Evolutionary conservation across 1,140 invertebrate species (phyloP).

Genomic region (Lepidostoma basale): DNA sequence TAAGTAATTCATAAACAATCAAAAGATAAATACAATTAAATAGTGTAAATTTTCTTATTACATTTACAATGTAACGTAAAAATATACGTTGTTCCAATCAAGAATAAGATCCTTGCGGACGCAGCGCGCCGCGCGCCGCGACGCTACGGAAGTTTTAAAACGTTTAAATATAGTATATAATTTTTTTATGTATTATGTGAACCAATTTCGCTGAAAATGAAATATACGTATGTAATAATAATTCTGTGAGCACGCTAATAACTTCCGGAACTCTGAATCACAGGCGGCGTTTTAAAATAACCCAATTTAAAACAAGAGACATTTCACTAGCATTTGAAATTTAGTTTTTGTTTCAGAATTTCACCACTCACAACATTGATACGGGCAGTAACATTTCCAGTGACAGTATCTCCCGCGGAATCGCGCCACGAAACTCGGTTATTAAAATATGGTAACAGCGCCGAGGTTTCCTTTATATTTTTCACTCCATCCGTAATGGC

Average conservation of each 20-base stretch:
- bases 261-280: constrained; percentile 11
- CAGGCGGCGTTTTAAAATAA: not conserved
- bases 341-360: constrained; percentile 23
- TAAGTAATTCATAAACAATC: too few relatives aligned
- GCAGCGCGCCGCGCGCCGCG: too few relatives aligned
- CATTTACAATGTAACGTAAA: too few relatives aligned
- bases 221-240: too few relatives aligned
- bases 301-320: constrained; percentile 19
- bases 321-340: constrained; percentile 7
- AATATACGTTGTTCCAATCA: too few relatives aligned
- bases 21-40: too few relatives aligned
- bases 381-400: constrained; percentile 28
- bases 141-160: too few relatives aligned
- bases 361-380: constrained; percentile 22
- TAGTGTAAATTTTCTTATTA: too few relatives aligned
- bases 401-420: constrained; percentile 33
- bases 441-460: constrained; percentile 32
- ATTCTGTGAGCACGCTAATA: not conserved
- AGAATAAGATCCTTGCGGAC: too few relatives aligned
- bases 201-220: too few relatives aligned
- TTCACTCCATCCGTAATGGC: constrained; percentile 28
- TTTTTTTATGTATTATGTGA: too few relatives aligned
- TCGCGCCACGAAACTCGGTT: constrained; percentile 33
- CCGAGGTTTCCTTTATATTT: constrained; percentile 26
- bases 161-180: too few relatives aligned